Base-by-base conservation (phyloP, 2,113 vertebrate genomes). In the Nematolebias whitei region DNA sequence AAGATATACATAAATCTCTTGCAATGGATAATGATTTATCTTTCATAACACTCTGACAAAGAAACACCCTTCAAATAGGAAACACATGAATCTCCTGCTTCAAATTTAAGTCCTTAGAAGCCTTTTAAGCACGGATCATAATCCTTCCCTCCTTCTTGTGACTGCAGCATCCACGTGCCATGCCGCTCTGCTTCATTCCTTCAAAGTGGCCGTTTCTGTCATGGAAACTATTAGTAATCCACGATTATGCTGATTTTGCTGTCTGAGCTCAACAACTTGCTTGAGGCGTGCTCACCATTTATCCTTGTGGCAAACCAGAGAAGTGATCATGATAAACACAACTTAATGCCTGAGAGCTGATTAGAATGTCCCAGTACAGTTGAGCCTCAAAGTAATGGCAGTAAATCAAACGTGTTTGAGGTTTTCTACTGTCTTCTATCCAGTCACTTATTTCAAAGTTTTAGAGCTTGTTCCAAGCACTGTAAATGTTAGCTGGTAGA, bases 181-280 rank as follows among this genome's bases (percentile, higher is more conserved):
- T 83, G 51, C 60, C 74, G 68, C 69, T 71, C 75, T 76, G 59
- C 38, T 74, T 69, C 69, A 40, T 79, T 77, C 64, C 67, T 80
- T 54, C 52, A 68, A 63, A 68, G 66, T 23, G 63, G 75, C 60
- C 81, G 75, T 51, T 44, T 82, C 71, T 83, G 87, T 88, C 89
- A 92, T 91, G 92, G 91, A 93, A 92, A 91, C 62, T 87, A 72
- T 92, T 89, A 84, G 69, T 74, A 73, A 88, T 79, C 60, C 65
- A 64, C 26, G 55, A 85, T 80, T 79, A 79, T 80, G 68, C 79
- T 12, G 12, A 61, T 54, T 52, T 76, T 74, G 75, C 64, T 56
- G 62, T 69, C 54, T 85, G 68, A 75, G 71, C 72, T 78, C 78
- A 71, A 74, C 76, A 67, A 68, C 73, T 81, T 52, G 69, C 69